Evolutionary conservation across 1,140 invertebrate genomes (phyloP).

Genomic region (Trypoxylus dichotomus): DNA sequence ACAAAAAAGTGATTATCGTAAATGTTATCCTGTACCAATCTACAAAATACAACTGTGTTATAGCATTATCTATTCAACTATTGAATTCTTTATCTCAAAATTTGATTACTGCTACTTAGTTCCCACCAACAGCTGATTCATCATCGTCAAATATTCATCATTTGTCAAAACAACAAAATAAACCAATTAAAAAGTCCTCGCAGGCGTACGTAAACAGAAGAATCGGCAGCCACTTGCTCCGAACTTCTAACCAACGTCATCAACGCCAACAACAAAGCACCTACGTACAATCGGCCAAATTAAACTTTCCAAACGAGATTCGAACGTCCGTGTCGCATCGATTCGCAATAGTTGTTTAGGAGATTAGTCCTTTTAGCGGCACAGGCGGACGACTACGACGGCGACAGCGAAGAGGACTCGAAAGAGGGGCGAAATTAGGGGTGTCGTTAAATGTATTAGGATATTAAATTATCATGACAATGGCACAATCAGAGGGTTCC

Average conservation of each 20-base stretch:
- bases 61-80: too few relatives aligned
- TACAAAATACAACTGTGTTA: too few relatives aligned
- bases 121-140: background rate
- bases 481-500: slow-evolving; percentile 50
- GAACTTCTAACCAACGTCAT: background rate
- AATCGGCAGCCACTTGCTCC: background rate
- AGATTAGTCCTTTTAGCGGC: slow-evolving; percentile 11
- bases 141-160: slow-evolving; percentile 1
- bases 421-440: slow-evolving; percentile 50
- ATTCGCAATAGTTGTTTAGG: slow-evolving; percentile 30
- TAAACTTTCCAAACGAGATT: background rate
- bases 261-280: background rate
- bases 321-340: slow-evolving; percentile 22
- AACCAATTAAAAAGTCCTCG: background rate
- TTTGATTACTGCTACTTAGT: background rate
- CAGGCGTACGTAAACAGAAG: background rate
- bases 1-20: background rate
- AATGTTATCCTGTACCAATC: background rate
- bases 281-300: slow-evolving; percentile 9
- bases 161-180: background rate
- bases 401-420: background rate
- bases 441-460: slow-evolving; percentile 55
- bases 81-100: too few relatives aligned
- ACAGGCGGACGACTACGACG: background rate
- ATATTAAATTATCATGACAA: slow-evolving; percentile 57